These are phyloP conservation scores for Trachymyrmex septentrionalis DNA, from an alignment of 1,140 invertebrate species.

Conservation along the genomic window DNA sequence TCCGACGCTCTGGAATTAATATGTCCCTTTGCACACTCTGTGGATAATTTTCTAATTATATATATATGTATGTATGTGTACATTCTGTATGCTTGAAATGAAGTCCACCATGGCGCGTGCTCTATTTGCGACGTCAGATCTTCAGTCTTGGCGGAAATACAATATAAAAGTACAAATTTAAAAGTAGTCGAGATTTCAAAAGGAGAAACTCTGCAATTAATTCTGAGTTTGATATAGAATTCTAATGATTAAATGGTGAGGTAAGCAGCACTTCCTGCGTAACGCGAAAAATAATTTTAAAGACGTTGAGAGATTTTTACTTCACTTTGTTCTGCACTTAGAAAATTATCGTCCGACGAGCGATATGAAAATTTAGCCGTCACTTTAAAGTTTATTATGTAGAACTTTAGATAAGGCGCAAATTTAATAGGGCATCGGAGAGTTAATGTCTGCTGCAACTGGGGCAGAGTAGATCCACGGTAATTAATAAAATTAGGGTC, in stretches of 20 bases:
- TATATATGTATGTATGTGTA: neutral
- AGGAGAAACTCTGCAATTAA: neutral
- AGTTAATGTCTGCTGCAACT: conserved; percentile 56
- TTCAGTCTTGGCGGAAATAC: neutral
- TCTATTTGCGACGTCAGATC: neutral
- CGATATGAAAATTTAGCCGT: conserved; percentile 58
- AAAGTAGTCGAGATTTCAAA: neutral
- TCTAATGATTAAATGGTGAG: neutral
- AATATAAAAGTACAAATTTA: neutral
- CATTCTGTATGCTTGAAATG: neutral
- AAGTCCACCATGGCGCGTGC: neutral
- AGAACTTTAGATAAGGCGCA: conserved; percentile 59
- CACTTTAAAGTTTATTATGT: conserved; percentile 62
- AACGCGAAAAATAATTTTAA: neutral
- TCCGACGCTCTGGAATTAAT: conserved; percentile 8
- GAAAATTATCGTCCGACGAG: conserved; percentile 33
- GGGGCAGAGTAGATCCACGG: conserved; percentile 47
- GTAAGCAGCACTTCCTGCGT: neutral
- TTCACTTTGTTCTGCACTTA: conserved; percentile 48
- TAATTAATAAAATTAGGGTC: conserved; percentile 65
- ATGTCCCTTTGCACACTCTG: neutral
- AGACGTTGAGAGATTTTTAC: conserved; percentile 39
- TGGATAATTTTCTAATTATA: conserved; percentile 1
- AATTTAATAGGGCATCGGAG: conserved; percentile 59
- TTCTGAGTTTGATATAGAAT: neutral